A percentile compares a stretch with the other conserved stretches of the same genome.
phyloP scores from a whole-genome alignment of 2,888 invertebrate genomes.

The Tiliacea citrago region DNA sequence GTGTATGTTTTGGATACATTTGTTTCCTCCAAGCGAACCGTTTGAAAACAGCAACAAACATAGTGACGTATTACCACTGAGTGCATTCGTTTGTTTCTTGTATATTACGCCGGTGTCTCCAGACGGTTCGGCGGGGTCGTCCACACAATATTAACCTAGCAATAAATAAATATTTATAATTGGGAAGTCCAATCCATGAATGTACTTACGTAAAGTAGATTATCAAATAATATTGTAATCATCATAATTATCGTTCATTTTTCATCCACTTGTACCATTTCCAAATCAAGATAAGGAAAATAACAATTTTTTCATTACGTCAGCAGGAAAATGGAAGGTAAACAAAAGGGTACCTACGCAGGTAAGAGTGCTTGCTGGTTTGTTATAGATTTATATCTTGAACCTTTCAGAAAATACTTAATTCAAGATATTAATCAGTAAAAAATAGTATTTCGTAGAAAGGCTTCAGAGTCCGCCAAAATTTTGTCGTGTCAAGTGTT shows the following conservation, averaged over 20 bases:
- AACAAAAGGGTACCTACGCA: conserved; percentile 14
- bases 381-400: conserved; percentile 46
- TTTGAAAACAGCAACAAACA: conserved; percentile 58
- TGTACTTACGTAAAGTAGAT: neutral
- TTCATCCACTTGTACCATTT: conserved; percentile 18
- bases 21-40: conserved; percentile 52
- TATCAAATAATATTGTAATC: conserved; percentile 4
- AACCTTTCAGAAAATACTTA: conserved; percentile 40
- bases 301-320: conserved; percentile 28
- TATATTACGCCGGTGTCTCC: conserved; percentile 16
- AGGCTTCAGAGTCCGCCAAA: conserved; percentile 49
- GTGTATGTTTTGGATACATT: conserved; percentile 53
- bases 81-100: conserved; percentile 37
- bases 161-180: conserved; percentile 19
- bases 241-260: conserved; percentile 16
- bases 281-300: conserved; percentile 29
- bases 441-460: conserved; percentile 41
- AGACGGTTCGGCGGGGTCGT: conserved; percentile 24
- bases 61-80: conserved; percentile 40
- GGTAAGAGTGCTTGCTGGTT: conserved; percentile 6
- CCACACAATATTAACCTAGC: conserved; percentile 13
- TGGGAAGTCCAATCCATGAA: neutral
- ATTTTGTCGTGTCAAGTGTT: conserved; percentile 38
- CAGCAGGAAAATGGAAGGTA: conserved; percentile 25
- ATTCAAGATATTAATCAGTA: conserved; percentile 24